Percentiles rank a stretch among this genome's conserved stretches.
Conservation (phyloP, 2,113 vertebrate species). For the Anser brachyrhynchus region DNA sequence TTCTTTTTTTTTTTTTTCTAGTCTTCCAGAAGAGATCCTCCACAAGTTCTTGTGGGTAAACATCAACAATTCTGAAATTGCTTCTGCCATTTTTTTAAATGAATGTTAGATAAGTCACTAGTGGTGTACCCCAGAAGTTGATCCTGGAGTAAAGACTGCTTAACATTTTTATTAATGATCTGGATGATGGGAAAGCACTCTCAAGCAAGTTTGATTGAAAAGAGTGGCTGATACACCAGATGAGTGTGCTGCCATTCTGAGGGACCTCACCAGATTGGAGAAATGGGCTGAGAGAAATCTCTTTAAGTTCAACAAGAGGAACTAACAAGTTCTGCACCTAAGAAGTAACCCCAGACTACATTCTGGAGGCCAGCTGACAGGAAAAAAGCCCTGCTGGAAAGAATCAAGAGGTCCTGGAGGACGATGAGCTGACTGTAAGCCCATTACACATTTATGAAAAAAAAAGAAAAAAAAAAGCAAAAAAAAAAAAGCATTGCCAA, state of each 20-base stretch:
- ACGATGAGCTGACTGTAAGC: background rate
- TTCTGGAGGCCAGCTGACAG: too few species aligned
- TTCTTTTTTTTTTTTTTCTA: background rate
- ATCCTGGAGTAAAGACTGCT: background rate
- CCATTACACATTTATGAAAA: too few species aligned
- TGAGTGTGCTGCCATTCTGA: background rate
- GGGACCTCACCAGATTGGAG: background rate
- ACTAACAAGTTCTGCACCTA: background rate
- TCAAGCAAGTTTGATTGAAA: background rate
- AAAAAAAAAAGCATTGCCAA: background rate
- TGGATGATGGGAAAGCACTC: background rate
- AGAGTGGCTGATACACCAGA: background rate
- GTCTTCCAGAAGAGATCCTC: background rate
- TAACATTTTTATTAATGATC: background rate
- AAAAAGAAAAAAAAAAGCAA: too few species aligned
- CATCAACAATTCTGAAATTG: background rate
- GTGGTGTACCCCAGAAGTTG: background rate
- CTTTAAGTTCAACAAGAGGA: background rate
- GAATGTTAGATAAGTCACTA: background rate
- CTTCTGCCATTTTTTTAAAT: background rate
- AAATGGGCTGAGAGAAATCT: background rate
- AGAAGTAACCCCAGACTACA: background rate
- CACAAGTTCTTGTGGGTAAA: background rate
- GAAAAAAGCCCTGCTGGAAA: background rate
- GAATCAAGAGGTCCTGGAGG: background rate